Evolutionary conservation across 2,113 vertebrate genomes (phyloP).

Genomic region (Paedocypris sp.): DNA sequence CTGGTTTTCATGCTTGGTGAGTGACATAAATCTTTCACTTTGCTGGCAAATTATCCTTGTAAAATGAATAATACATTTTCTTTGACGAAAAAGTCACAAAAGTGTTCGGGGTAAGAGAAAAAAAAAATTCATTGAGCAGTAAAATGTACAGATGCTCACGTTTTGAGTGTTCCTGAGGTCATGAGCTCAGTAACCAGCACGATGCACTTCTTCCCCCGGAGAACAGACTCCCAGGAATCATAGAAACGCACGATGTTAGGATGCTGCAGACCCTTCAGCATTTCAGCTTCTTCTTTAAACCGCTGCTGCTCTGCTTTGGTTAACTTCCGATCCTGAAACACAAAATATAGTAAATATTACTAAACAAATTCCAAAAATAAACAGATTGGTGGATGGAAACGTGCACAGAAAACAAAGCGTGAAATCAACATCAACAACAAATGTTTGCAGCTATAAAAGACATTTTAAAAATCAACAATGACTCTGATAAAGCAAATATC

Average conservation of each 20-base stretch:
- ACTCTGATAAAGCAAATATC: no score
- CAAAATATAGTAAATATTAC: background rate
- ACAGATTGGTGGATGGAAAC: background rate
- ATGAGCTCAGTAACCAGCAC: slow-evolving; percentile 90
- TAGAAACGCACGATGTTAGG: slow-evolving; percentile 94
- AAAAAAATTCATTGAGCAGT: background rate
- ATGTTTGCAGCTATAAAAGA: no score
- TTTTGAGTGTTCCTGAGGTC: slow-evolving; percentile 92
- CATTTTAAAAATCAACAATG: no score
- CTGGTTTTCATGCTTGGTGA: no score
- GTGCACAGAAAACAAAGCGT: no score
- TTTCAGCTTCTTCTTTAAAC: slow-evolving; percentile 91
- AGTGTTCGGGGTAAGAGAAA: no score
- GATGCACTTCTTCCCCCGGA: slow-evolving; percentile 87
- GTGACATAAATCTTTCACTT: no score
- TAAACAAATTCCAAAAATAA: background rate
- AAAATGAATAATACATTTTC: no score
- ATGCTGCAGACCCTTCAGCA: slow-evolving; percentile 87
- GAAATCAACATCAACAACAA: no score
- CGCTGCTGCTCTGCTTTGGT: slow-evolving; percentile 85
- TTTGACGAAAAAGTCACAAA: no score
- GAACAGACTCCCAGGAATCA: slow-evolving; percentile 83
- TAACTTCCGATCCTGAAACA: slow-evolving; percentile 78
- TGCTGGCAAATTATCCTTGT: no score
- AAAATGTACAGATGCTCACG: slow-evolving; percentile 54